phyloP scores from a whole-genome alignment of 2,797 vertebrate species.

The Clarias fuscus region DNA sequence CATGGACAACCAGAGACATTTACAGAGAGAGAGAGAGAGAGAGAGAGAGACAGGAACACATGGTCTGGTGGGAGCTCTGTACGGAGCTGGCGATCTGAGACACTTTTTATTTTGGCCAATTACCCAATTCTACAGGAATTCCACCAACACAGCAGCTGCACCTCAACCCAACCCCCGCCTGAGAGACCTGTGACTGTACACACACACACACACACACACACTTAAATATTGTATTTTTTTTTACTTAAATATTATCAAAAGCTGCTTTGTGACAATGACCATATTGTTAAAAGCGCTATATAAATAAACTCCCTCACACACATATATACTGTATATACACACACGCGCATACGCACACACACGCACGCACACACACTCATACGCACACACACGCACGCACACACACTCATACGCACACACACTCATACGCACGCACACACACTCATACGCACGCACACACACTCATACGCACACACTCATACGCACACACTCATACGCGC shows the following conservation, averaged over 20 bases:
- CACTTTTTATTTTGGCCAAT: slow-evolving; percentile 49
- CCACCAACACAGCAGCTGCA: slow-evolving; percentile 50
- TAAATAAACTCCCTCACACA: too few relatives aligned
- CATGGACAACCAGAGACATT: not conserved
- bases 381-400: too few relatives aligned
- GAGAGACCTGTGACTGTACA: slow-evolving; percentile 5
- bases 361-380: not conserved
- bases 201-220: not conserved
- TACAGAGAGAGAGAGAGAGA: not conserved
- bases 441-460: not conserved
- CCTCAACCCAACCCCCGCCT: slow-evolving; percentile 47
- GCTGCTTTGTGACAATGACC: too few relatives aligned
- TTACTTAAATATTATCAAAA: too few relatives aligned
- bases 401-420: not conserved
- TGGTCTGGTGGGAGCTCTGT: slow-evolving; percentile 11
- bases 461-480: not conserved
- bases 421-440: not conserved
- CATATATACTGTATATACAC: not conserved
- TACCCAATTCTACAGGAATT: slow-evolving; percentile 66
- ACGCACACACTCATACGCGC: too few relatives aligned
- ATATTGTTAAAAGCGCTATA: too few relatives aligned
- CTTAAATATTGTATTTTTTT: too few relatives aligned
- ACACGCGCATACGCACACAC: not conserved
- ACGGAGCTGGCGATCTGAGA: slow-evolving; percentile 27
- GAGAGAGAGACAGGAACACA: not conserved